These are phyloP conservation scores for Strigamia transsilvanica DNA, from an alignment of 2,888 invertebrate genomes.

Conservation along the genomic window DNA sequence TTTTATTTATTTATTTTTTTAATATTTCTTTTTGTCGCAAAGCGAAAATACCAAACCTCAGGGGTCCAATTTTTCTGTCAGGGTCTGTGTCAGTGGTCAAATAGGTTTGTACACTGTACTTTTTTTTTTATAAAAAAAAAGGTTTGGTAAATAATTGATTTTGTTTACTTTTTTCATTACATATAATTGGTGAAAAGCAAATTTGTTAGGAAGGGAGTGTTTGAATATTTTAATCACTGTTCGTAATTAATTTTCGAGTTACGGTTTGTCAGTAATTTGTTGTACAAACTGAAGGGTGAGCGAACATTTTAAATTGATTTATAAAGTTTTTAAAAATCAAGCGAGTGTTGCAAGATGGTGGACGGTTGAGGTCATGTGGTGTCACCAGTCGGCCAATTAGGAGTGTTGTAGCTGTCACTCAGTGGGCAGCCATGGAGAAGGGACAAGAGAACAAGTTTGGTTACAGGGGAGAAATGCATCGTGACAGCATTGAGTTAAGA, in stretches of 20 bases:
- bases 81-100: constrained; percentile 9
- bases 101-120: neutral
- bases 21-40: constrained; percentile 19
- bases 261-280: neutral
- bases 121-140: neutral
- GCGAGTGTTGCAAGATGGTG: constrained; percentile 45
- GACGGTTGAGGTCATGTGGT: constrained; percentile 42
- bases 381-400: constrained; percentile 48
- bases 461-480: constrained; percentile 45
- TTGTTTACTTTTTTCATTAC: neutral
- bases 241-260: constrained; percentile 26
- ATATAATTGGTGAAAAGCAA: neutral
- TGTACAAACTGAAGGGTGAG: neutral
- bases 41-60: constrained; percentile 24
- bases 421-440: constrained; percentile 49
- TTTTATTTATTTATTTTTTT: neutral
- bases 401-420: constrained; percentile 47
- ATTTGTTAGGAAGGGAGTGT: neutral
- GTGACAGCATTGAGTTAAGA: constrained; percentile 47
- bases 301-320: constrained; percentile 1
- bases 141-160: neutral
- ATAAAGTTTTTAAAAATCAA: constrained; percentile 26
- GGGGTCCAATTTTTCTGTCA: constrained; percentile 18
- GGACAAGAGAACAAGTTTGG: constrained; percentile 49
- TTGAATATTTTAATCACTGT: constrained; percentile 21